These are phyloP conservation scores for Arothron firmamentum DNA, from an alignment of 2,113 vertebrate genomes.

Conservation along the genomic window DNA sequence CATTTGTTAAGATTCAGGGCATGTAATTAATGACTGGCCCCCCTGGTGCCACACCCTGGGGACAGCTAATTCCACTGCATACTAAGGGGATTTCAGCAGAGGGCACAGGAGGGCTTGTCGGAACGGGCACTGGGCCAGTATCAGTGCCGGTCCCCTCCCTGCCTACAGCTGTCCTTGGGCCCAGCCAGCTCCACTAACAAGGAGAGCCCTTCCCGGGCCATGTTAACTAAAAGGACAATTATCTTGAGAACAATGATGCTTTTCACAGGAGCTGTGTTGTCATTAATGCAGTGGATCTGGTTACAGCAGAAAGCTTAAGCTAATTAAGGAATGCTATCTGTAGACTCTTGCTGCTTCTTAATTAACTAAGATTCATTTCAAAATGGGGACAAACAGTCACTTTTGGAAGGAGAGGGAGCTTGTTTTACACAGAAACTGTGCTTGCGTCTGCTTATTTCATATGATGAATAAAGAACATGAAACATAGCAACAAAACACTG, in stretches of 20 bases:
- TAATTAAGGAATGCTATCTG: conserved; percentile 81
- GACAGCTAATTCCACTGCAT: conserved; percentile 78
- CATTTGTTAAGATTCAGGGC: conserved; percentile 80
- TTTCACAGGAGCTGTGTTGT: conserved; percentile 80
- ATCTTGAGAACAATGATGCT: conserved; percentile 82
- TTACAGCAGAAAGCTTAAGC: conserved; percentile 78
- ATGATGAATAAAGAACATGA: conserved; percentile 10
- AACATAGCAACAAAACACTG: conserved; percentile 5
- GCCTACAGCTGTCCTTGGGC: conserved; percentile 76
- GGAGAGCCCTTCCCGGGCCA: conserved; percentile 71
- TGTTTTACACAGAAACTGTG: conserved; percentile 27
- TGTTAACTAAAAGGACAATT: conserved; percentile 85
- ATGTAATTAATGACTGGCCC: conserved; percentile 80
- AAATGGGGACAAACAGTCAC: conserved; percentile 61
- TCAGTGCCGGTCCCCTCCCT: conserved; percentile 63
- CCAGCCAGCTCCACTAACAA: conserved; percentile 76
- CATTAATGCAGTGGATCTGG: conserved; percentile 81
- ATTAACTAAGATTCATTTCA: conserved; percentile 78
- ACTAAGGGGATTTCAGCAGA: conserved; percentile 76
- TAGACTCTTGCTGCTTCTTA: conserved; percentile 78
- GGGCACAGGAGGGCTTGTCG: conserved; percentile 79
- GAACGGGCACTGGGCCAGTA: conserved; percentile 77
- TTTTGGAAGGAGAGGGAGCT: conserved; percentile 19
- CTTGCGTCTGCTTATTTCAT: conserved; percentile 31
- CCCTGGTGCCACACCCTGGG: conserved; percentile 71